These are phyloP conservation scores for Drosophila yakuba DNA, from an alignment of 1,140 invertebrate genomes.

Conservation along the genomic window DNA sequence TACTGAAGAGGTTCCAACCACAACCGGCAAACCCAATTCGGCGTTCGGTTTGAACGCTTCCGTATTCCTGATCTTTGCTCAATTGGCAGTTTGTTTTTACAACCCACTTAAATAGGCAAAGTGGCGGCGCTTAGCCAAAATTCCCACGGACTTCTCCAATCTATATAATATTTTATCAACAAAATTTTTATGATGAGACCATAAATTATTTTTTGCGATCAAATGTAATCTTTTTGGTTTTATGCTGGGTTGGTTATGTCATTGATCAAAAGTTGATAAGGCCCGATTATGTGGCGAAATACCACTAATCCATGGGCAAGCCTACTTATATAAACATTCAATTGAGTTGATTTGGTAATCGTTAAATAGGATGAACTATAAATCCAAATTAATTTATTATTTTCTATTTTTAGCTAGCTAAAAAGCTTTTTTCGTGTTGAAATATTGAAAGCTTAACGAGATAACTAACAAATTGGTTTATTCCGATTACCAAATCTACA, in stretches of 20 bases:
- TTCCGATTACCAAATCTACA: neutral
- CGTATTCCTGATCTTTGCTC: slow-evolving; percentile 41
- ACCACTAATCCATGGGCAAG: neutral
- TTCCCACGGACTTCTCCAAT: slow-evolving; percentile 63
- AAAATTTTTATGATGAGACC: slow-evolving; percentile 44
- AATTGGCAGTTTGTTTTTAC: slow-evolving; percentile 47
- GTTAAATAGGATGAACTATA: neutral
- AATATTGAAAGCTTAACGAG: neutral
- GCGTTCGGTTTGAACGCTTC: slow-evolving; percentile 36
- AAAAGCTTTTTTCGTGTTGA: neutral
- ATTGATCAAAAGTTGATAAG: slow-evolving; percentile 23
- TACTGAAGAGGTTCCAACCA: slow-evolving; percentile 37
- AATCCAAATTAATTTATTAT: neutral
- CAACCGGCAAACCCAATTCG: slow-evolving; percentile 45
- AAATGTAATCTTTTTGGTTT: slow-evolving; percentile 16
- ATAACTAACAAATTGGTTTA: slow-evolving; percentile 10
- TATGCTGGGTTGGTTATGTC: slow-evolving; percentile 6
- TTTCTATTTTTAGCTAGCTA: neutral
- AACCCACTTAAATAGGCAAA: slow-evolving; percentile 48
- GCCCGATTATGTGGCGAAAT: slow-evolving; percentile 12
- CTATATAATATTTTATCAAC: slow-evolving; percentile 37
- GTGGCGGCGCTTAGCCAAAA: slow-evolving; percentile 1
- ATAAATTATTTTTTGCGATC: slow-evolving; percentile 31
- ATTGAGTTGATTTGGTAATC: neutral
- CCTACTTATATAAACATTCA: slow-evolving; percentile 14